Percentiles rank a stretch among this genome's conserved stretches.
phyloP scores from a whole-genome alignment of 2,797 vertebrate species.

The Takifugu ocellatus region DNA sequence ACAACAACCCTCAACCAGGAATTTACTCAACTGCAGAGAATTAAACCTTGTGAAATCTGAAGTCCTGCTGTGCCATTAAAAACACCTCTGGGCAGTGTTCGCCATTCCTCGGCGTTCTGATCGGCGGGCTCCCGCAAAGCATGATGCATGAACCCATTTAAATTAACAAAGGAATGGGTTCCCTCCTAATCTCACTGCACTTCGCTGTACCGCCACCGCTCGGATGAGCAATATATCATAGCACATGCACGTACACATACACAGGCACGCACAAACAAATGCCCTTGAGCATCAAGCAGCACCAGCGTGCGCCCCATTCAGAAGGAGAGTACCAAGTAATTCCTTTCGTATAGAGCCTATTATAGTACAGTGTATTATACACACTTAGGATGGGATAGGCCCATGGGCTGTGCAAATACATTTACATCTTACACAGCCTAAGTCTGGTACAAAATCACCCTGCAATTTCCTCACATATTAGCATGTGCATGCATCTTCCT shows the following conservation, averaged over 20 bases:
- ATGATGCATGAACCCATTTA: conserved; percentile 99
- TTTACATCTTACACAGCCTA: conserved; percentile 32
- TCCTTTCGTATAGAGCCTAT: conserved; percentile 66
- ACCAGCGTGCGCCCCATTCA: conserved; percentile 82
- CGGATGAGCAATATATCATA: conserved; percentile 94
- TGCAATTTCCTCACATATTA: conserved; percentile 43
- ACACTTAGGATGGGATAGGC: conserved; percentile 12
- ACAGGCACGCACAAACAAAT: conserved; percentile 74
- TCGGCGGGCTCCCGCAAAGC: conserved; percentile 80
- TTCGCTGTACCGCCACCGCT: conserved; percentile 80
- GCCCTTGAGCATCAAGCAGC: conserved; percentile 85
- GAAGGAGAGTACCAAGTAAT: conserved; percentile 82
- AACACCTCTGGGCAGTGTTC: conserved; percentile 94
- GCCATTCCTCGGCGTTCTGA: conserved; percentile 74
- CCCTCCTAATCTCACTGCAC: conserved; percentile 88
- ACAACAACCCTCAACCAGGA: conserved; percentile 20
- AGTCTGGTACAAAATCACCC: conserved; percentile 37
- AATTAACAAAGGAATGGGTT: conserved; percentile 99
- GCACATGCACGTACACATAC: conserved; percentile 37
- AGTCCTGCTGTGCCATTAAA: conserved; percentile 87
- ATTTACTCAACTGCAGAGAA: conserved; percentile 63
- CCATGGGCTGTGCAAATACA: conserved; percentile 28
- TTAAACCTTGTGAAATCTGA: conserved; percentile 57
- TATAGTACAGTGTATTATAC: background rate
- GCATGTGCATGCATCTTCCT: conserved; percentile 46